Evolutionary conservation across 1,140 invertebrate species (phyloP), one percentile per base, ranked within the genome.

Genomic region (Lordiphosa clarofinis): DNA sequence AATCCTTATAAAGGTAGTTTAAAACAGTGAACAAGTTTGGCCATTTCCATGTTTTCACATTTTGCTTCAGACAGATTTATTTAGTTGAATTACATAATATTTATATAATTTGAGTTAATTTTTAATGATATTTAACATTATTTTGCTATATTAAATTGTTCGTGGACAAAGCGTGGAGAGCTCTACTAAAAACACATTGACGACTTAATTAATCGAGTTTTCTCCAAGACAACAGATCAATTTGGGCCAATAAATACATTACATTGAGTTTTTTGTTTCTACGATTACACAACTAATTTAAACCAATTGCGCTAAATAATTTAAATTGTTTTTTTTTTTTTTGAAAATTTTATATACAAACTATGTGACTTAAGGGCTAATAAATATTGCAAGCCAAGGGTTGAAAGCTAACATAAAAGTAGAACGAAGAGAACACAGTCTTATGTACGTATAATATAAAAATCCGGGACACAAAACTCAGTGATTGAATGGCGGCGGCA

Each of bases 261-360:
- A 58, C 55, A 56, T 53, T 33, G 59, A 47, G 78, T 53, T 39
- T 44, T 15, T 58, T 52, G 48, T 38, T 63, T 40, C 38, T 79
- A 78, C 15, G 49, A 42, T 67, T 62, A 48, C 42, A 73, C 57
- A 56, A 42, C 64, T 72, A 82, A 75, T 66, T 66, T 60, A 71
- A 46, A 46, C 75, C 76, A 81, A 82, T 82, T 76, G 79, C 24
- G 62, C 75, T 81, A 81, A 75, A 72, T 81, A 81, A 82, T 72
- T 81, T 75, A 81, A 68, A 47, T 69, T 60, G 63, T 64, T 47
- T 62, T 54, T 49, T 38, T 49, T 38, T 56, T 57, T 40, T 44
- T 56, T 56, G 38, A 38, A 35, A 35, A 57, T 42, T 66, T 52
- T 81, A 81, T 81, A 13, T 82, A 81, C 76, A 81, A 82, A 82